Evolutionary conservation across 2,888 invertebrate species (phyloP).

Genomic region (Exocentrus adspersus): DNA sequence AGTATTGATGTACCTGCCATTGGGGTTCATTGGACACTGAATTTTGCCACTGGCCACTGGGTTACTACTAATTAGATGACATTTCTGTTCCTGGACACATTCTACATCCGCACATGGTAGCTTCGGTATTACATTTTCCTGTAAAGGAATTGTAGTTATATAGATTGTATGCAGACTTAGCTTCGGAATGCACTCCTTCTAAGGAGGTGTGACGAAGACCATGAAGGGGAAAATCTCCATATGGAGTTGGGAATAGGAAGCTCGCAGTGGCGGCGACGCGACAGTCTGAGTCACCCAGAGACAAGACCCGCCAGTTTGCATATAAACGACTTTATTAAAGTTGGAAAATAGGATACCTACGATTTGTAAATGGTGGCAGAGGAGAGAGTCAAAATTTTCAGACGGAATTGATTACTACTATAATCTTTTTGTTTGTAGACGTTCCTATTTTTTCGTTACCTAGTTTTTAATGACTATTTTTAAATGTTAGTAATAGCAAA

Average conservation of each 20-base stretch:
- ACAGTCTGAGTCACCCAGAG: slow-evolving; percentile 13
- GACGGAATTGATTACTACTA: too few species aligned
- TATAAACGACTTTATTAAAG: slow-evolving; percentile 19
- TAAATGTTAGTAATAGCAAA: too few species aligned
- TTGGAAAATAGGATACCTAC: background rate
- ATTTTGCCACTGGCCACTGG: background rate
- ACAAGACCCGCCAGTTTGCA: slow-evolving; percentile 15
- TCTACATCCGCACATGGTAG: background rate
- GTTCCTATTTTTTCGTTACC: too few species aligned
- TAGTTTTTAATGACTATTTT: too few species aligned
- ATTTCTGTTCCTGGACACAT: background rate
- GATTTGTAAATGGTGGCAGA: too few species aligned
- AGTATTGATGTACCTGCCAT: too few species aligned
- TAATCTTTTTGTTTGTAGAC: too few species aligned
- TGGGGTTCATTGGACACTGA: too few species aligned
- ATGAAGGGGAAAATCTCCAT: slow-evolving; percentile 19
- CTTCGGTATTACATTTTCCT: background rate
- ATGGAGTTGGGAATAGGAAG: too few species aligned
- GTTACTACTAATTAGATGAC: background rate
- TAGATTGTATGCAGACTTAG: too few species aligned
- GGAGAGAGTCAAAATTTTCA: too few species aligned
- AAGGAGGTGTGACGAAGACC: slow-evolving; percentile 13
- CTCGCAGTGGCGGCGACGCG: background rate
- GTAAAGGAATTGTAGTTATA: background rate
- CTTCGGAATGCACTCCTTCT: slow-evolving; percentile 19